These are phyloP conservation scores for Megamerina dolium DNA, from an alignment of 2,888 invertebrate species.

Conservation along the genomic window DNA sequence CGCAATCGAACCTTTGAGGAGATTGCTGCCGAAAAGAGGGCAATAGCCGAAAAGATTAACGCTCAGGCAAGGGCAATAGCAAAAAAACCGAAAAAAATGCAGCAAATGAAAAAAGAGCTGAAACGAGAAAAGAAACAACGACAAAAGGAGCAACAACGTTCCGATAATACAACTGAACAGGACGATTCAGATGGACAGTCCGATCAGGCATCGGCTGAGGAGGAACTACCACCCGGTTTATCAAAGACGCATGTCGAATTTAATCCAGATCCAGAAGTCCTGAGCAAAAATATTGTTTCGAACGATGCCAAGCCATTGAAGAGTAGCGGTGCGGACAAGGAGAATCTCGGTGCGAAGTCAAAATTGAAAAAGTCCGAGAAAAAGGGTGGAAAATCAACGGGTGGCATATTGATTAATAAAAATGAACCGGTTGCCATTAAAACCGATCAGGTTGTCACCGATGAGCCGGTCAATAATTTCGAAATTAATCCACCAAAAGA, in stretches of 20 bases:
- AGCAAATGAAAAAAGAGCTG: constrained; percentile 34
- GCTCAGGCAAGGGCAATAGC: constrained; percentile 36
- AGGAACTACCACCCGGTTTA: constrained; percentile 34
- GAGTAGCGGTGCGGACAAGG: constrained; percentile 37
- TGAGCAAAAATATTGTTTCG: constrained; percentile 26
- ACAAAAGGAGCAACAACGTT: constrained; percentile 35
- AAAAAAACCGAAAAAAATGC: constrained; percentile 38
- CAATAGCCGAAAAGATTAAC: constrained; percentile 46
- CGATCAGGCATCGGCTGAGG: constrained; percentile 36
- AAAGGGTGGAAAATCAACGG: constrained; percentile 30
- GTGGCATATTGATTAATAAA: constrained; percentile 46
- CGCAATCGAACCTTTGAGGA: constrained; percentile 49
- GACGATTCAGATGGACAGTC: constrained; percentile 40
- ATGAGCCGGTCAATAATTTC: constrained; percentile 61
- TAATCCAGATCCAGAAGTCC: constrained; percentile 42
- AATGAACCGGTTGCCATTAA: constrained; percentile 35
- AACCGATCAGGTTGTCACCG: constrained; percentile 29
- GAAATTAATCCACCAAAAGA: constrained; percentile 77
- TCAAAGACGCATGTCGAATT: constrained; percentile 46
- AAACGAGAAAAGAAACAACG: constrained; percentile 45
- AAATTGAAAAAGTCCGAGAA: constrained; percentile 35
- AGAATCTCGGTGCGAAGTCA: constrained; percentile 19
- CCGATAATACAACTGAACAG: constrained; percentile 33
- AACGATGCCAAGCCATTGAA: constrained; percentile 19
- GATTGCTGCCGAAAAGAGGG: constrained; percentile 47